Evolutionary conservation across 2,113 vertebrate genomes (phyloP).

Genomic region (Notechis scutatus): DNA sequence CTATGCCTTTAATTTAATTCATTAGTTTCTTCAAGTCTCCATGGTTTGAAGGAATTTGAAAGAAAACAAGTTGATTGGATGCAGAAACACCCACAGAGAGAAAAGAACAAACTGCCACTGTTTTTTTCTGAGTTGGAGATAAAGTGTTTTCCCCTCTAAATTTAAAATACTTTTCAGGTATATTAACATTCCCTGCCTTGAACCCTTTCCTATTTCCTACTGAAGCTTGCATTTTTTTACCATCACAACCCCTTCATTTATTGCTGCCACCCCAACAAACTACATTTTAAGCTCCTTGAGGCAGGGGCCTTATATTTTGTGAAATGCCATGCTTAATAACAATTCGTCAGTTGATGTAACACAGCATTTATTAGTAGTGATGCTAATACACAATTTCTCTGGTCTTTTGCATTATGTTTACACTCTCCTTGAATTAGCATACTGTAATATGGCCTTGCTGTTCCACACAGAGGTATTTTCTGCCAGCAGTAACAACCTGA

Average conservation of each 20-base stretch:
- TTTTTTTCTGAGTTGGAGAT: background rate
- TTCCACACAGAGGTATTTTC: constrained; percentile 3
- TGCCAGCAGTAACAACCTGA: background rate
- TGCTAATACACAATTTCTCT: background rate
- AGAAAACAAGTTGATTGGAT: background rate
- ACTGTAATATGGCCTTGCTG: background rate
- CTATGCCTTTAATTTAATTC: background rate
- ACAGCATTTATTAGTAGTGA: background rate
- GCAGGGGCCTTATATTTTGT: background rate
- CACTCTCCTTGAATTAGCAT: background rate
- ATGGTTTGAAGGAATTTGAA: background rate
- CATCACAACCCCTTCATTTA: background rate
- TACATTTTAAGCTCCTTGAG: background rate
- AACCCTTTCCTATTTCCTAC: background rate
- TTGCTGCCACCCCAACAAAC: background rate
- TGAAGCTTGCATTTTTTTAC: background rate
- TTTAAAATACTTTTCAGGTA: background rate
- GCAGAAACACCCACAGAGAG: background rate
- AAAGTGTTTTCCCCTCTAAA: background rate
- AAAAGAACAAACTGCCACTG: background rate
- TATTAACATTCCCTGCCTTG: background rate
- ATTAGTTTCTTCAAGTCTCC: background rate
- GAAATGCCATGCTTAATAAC: background rate
- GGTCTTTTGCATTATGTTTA: background rate
- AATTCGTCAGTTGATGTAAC: background rate